Conservation (phyloP, 1,140 invertebrate species). For the Polyergus mexicanus region DNA sequence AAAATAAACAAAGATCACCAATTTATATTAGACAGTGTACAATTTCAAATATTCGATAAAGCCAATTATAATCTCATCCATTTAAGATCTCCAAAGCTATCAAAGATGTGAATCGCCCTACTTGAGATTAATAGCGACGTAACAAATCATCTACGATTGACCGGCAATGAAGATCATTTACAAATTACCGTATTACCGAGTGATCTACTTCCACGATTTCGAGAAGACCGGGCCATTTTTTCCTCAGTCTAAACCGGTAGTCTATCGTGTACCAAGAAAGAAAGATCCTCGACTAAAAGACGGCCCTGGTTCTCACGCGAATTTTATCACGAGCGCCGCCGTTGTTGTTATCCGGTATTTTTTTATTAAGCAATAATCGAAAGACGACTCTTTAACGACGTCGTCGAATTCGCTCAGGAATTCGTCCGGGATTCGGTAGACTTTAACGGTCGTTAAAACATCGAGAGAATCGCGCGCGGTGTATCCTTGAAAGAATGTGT, state of each 20-base stretch:
- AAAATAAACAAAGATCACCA: not conserved
- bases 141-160: not conserved
- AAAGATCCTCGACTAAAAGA: not conserved
- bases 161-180: not conserved
- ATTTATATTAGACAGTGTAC: not conserved
- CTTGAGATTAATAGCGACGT: not conserved
- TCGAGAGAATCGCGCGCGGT: not conserved
- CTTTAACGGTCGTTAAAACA: slow-evolving; percentile 31
- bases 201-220: not conserved
- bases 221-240: not conserved
- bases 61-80: not conserved
- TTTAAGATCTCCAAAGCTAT: not conserved
- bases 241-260: not conserved
- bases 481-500: not conserved
- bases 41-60: not conserved
- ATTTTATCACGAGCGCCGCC: too few species aligned
- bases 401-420: not conserved
- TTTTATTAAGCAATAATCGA: slow-evolving; percentile 54
- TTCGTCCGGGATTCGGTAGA: not conserved
- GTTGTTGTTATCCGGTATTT: not conserved
- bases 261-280: not conserved
- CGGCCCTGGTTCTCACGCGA: not conserved
- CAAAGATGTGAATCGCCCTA: not conserved
- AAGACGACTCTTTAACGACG: slow-evolving; percentile 40
- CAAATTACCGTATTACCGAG: not conserved